Evolutionary conservation across 2,113 vertebrate genomes (phyloP).

Genomic region (Siniperca knerii): DNA sequence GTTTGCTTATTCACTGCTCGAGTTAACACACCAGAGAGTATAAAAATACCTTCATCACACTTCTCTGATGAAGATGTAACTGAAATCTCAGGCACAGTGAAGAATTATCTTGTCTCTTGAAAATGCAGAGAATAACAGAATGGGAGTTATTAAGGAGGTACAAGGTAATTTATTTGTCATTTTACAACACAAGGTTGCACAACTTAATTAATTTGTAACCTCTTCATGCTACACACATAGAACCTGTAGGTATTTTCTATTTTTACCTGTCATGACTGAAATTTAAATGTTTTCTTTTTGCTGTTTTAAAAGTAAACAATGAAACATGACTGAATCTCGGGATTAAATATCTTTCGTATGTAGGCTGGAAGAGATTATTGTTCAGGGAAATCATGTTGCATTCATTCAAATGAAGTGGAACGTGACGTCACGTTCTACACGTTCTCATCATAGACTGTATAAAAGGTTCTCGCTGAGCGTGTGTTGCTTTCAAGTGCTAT

Average conservation of each 20-base stretch:
- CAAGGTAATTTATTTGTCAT: too few species aligned
- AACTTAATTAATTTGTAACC: too few species aligned
- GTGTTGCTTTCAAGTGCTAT: slow-evolving; percentile 19
- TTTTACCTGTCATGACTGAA: too few species aligned
- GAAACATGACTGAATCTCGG: background rate
- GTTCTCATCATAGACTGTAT: background rate
- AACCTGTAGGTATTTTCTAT: background rate
- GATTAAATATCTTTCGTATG: background rate
- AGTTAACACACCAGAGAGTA: background rate
- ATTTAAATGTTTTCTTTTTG: background rate
- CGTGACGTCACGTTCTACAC: slow-evolving; percentile 57
- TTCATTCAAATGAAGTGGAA: slow-evolving; percentile 47
- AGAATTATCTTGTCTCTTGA: background rate
- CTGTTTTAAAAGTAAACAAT: background rate
- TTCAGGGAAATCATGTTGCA: background rate
- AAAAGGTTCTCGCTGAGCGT: background rate
- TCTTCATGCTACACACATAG: too few species aligned
- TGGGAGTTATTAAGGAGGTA: background rate
- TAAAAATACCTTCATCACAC: background rate
- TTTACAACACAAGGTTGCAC: too few species aligned
- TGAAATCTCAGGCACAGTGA: background rate
- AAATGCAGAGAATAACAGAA: background rate
- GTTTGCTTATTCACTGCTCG: background rate
- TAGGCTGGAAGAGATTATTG: background rate
- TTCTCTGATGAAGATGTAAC: background rate